Conservation (phyloP, 2,888 invertebrate genomes). For the Orthonevra nobilis region DNA sequence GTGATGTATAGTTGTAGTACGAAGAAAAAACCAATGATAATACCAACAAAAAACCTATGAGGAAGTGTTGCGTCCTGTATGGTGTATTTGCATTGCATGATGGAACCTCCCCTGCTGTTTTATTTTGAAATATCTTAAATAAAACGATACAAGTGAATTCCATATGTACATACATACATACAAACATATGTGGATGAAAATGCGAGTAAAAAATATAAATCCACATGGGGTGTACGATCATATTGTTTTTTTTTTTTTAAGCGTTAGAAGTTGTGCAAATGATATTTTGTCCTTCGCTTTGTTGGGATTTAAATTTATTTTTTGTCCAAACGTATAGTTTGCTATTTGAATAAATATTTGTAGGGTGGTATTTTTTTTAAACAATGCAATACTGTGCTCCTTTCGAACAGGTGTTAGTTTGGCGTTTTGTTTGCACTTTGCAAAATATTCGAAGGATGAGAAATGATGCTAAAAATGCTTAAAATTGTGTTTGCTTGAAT, state of each 20-base stretch:
- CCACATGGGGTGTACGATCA: conserved; percentile 28
- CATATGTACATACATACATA: too few species aligned
- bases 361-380: conserved; percentile 18
- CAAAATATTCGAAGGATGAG: too few species aligned
- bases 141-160: conserved; percentile 13
- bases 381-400: not conserved
- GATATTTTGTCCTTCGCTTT: conserved; percentile 27
- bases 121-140: conserved; percentile 38
- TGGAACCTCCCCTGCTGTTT: conserved; percentile 11
- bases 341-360: conserved; percentile 45
- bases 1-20: conserved; percentile 28
- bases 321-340: conserved; percentile 15
- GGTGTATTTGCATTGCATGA: conserved; percentile 13
- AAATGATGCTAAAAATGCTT: too few species aligned
- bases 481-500: too few species aligned
- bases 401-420: conserved; percentile 30
- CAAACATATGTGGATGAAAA: too few species aligned
- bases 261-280: conserved; percentile 22
- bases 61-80: conserved; percentile 45
- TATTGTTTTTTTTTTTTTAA: conserved; percentile 16
- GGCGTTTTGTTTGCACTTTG: conserved; percentile 20
- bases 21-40: conserved; percentile 13
- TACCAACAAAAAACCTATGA: conserved; percentile 51
- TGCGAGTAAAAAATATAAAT: conserved; percentile 46
- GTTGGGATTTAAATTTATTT: conserved; percentile 46